Conservation (phyloP, 2,888 invertebrate genomes). For the Nymphalis c-album region DNA sequence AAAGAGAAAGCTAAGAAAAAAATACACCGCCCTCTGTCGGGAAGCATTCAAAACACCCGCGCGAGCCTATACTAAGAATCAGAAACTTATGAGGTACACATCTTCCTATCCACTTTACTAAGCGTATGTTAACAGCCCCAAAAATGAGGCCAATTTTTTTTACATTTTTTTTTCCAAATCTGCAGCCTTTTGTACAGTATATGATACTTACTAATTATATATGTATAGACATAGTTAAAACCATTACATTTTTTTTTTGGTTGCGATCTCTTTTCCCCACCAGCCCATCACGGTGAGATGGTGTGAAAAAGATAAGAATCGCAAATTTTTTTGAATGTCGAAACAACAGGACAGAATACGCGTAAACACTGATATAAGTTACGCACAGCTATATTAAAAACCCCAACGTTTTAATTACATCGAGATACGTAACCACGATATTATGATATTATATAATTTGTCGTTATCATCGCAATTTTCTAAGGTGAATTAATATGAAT, state of each 20-base stretch:
- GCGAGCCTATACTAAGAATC: slow-evolving; percentile 61
- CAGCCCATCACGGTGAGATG: slow-evolving; percentile 41
- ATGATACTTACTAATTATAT: slow-evolving; percentile 77
- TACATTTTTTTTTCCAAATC: slow-evolving; percentile 72
- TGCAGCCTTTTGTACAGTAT: slow-evolving; percentile 79
- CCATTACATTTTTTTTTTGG: slow-evolving; percentile 64
- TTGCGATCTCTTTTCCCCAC: slow-evolving; percentile 53
- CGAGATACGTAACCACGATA: slow-evolving; percentile 62
- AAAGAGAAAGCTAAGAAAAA: slow-evolving; percentile 48
- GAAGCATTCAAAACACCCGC: slow-evolving; percentile 51
- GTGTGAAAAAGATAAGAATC: slow-evolving; percentile 49
- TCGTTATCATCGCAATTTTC: slow-evolving; percentile 38
- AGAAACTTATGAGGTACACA: slow-evolving; percentile 73
- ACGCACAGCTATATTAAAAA: slow-evolving; percentile 64
- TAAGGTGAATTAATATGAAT: slow-evolving; percentile 39
- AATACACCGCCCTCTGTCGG: slow-evolving; percentile 43
- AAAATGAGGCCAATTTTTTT: slow-evolving; percentile 72
- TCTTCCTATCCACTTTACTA: slow-evolving; percentile 75
- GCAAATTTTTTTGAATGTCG: slow-evolving; percentile 60
- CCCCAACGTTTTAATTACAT: slow-evolving; percentile 60
- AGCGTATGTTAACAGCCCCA: slow-evolving; percentile 77
- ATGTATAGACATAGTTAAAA: slow-evolving; percentile 79
- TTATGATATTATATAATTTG: slow-evolving; percentile 54
- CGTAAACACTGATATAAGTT: slow-evolving; percentile 60
- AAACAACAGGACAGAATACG: slow-evolving; percentile 57